Evolutionary conservation across 2,113 vertebrate genomes (phyloP).

Genomic region (Carettochelys insculpta): DNA sequence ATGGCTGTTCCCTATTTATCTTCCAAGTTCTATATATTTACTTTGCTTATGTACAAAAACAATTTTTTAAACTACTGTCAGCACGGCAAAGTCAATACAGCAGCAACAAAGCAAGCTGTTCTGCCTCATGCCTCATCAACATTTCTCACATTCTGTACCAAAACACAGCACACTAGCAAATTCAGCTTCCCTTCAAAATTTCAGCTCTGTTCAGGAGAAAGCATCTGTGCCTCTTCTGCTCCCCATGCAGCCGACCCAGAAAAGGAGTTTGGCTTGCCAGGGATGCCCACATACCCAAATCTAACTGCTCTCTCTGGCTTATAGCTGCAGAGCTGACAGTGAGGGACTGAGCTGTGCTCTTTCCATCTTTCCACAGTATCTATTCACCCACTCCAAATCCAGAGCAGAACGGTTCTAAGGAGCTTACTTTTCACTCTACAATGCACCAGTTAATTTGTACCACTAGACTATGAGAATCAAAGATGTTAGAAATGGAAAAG

Average conservation of each 20-base stretch:
- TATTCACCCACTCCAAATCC: rapidly evolving
- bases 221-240: slow-evolving; percentile 47
- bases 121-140: slow-evolving; percentile 81
- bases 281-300: neutral
- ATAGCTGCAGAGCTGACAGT: neutral
- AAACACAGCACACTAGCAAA: slow-evolving; percentile 73
- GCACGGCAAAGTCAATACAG: slow-evolving; percentile 75
- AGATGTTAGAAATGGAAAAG: neutral
- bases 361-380: neutral
- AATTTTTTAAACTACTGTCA: slow-evolving; percentile 72
- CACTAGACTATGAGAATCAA: rapidly evolving
- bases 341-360: neutral
- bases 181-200: slow-evolving; percentile 71
- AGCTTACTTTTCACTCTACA: neutral
- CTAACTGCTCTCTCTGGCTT: rapidly evolving
- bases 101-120: slow-evolving; percentile 81
- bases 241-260: neutral
- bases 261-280: neutral
- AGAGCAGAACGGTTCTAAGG: rapidly evolving
- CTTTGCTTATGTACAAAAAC: slow-evolving; percentile 69
- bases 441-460: neutral
- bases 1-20: slow-evolving; percentile 56
- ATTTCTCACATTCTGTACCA: slow-evolving; percentile 72
- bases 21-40: slow-evolving; percentile 76
- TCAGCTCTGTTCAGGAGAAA: slow-evolving; percentile 49